Evolutionary conservation across 2,113 vertebrate genomes (phyloP).

Genomic region (Cebidichthys violaceus): DNA sequence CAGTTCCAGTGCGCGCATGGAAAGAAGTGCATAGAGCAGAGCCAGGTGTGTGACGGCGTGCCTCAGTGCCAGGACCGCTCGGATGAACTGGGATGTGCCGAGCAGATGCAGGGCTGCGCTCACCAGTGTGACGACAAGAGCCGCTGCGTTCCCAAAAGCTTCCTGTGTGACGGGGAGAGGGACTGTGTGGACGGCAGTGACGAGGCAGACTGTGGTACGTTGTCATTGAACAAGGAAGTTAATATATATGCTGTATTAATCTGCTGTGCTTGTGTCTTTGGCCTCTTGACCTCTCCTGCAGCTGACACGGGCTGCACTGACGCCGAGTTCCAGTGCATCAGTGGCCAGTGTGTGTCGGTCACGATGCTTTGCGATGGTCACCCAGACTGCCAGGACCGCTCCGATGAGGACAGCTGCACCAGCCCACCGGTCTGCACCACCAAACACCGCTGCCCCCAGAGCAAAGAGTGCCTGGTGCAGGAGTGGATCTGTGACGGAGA

Average conservation of each 20-base stretch:
- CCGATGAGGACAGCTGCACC: conserved; percentile 88
- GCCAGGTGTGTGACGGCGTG: conserved; percentile 86
- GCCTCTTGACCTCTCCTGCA: conserved; percentile 22
- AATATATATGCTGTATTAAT: background rate
- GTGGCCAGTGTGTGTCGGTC: conserved; percentile 86
- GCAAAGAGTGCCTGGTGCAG: conserved; percentile 86
- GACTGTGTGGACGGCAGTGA: conserved; percentile 89
- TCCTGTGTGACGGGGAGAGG: conserved; percentile 87
- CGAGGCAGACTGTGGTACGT: conserved; percentile 85
- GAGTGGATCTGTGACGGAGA: conserved; percentile 90
- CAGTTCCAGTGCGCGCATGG: conserved; percentile 87
- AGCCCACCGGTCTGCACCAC: conserved; percentile 75
- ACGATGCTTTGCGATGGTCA: conserved; percentile 88
- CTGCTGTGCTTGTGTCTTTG: background rate
- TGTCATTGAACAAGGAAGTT: background rate
- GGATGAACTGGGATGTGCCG: conserved; percentile 84
- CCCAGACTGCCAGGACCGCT: conserved; percentile 87
- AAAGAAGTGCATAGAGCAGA: conserved; percentile 78
- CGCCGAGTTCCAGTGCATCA: conserved; percentile 84
- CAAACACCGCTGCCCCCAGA: conserved; percentile 82
- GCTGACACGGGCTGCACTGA: conserved; percentile 77
- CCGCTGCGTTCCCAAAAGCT: conserved; percentile 86
- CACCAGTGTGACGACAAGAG: conserved; percentile 83
- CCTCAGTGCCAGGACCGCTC: conserved; percentile 89
- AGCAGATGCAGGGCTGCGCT: conserved; percentile 77